Evolutionary conservation across 2,888 invertebrate genomes (phyloP).

Genomic region (Cheilosia pagana): DNA sequence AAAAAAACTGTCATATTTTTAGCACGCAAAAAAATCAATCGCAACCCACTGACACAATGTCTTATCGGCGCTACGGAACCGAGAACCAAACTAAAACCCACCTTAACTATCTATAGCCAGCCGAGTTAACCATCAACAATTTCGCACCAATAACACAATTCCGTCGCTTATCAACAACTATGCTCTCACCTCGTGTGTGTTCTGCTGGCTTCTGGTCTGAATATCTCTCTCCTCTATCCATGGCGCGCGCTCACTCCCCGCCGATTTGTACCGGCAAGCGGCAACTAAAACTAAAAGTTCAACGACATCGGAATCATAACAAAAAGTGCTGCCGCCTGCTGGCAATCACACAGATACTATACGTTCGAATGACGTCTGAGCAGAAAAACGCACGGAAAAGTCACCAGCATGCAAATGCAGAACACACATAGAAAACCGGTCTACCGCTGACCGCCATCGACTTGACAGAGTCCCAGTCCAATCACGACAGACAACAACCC

Average conservation of each 20-base stretch:
- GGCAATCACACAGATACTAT: slow-evolving; percentile 41
- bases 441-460: slow-evolving; percentile 24
- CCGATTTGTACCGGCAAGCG: slow-evolving; percentile 60
- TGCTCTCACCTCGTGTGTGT: slow-evolving; percentile 25
- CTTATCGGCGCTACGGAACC: not conserved
- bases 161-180: slow-evolving; percentile 45
- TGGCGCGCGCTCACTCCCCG: slow-evolving; percentile 54
- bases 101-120: slow-evolving; percentile 10
- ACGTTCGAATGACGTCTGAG: slow-evolving; percentile 34
- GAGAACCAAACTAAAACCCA: not conserved
- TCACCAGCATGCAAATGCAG: slow-evolving; percentile 73
- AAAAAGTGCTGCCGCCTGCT: slow-evolving; percentile 72
- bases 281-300: slow-evolving; percentile 71
- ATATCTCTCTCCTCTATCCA: slow-evolving; percentile 61
- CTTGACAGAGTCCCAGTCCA: slow-evolving; percentile 36
- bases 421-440: slow-evolving; percentile 66
- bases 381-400: slow-evolving; percentile 62
- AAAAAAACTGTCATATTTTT: too few relatives aligned
- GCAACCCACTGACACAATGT: too few relatives aligned
- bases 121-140: slow-evolving; percentile 20
- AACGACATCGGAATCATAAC: slow-evolving; percentile 71
- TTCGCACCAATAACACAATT: slow-evolving; percentile 30
- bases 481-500: slow-evolving; percentile 44
- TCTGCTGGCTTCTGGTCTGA: slow-evolving; percentile 60
- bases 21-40: too few relatives aligned